These are phyloP conservation scores for Aspidiotus rigidus DNA, from an alignment of 2,888 invertebrate species.

Conservation along the genomic window DNA sequence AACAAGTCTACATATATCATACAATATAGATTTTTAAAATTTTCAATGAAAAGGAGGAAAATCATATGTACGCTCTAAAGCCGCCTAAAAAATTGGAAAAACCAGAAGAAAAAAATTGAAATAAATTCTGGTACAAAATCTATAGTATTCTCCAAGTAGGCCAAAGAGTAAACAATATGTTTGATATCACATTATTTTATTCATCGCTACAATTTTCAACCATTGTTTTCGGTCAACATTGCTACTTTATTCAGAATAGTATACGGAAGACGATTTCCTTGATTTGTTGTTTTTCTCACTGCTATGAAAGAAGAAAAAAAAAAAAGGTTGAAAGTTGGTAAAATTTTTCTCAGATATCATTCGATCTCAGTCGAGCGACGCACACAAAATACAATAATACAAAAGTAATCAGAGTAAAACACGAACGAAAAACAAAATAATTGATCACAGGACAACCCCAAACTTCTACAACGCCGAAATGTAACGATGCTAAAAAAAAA, in stretches of 20 bases:
- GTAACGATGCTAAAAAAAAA: neutral
- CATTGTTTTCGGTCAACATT: too few relatives aligned
- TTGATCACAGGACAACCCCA: constrained; percentile 29
- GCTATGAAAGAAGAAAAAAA: too few relatives aligned
- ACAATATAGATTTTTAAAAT: neutral
- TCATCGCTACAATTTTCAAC: too few relatives aligned
- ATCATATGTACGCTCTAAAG: neutral
- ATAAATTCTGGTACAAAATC: constrained; percentile 29
- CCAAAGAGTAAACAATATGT: too few relatives aligned
- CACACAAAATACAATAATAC: neutral
- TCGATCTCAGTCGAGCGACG: neutral
- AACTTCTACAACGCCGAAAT: constrained; percentile 12
- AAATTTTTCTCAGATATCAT: too few relatives aligned
- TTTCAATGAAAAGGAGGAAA: constrained; percentile 1
- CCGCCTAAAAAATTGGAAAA: too few relatives aligned
- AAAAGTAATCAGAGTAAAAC: constrained; percentile 10
- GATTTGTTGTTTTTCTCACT: too few relatives aligned
- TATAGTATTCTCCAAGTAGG: neutral
- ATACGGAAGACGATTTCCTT: too few relatives aligned
- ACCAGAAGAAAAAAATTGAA: neutral
- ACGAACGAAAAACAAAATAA: constrained; percentile 24
- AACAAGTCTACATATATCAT: neutral
- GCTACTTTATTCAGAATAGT: too few relatives aligned
- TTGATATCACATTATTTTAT: too few relatives aligned
- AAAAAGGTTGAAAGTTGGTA: too few relatives aligned